Conservation (phyloP, 2,113 vertebrate species). For the Meleagris gallopavo region DNA sequence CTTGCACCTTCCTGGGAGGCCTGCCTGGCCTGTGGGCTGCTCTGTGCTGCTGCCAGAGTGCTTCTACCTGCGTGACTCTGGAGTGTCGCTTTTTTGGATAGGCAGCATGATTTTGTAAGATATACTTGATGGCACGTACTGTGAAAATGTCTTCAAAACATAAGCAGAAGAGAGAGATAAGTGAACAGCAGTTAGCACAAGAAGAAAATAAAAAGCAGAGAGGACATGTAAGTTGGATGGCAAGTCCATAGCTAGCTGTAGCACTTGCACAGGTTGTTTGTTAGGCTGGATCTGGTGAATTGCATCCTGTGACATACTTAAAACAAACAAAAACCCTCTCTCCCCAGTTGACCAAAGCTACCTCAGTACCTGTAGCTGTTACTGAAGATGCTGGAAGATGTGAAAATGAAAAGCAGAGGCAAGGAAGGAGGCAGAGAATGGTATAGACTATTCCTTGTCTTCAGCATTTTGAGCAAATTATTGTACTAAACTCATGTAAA, state of each 20-base stretch:
- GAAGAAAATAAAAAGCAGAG: neutral
- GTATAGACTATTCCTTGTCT: neutral
- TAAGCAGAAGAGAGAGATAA: neutral
- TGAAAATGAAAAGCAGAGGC: neutral
- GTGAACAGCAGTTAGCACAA: neutral
- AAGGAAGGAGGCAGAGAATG: neutral
- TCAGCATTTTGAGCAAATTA: neutral
- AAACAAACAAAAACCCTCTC: neutral
- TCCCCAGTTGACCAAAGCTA: neutral
- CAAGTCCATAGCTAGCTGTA: neutral
- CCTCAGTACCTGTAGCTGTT: neutral
- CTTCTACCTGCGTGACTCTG: neutral
- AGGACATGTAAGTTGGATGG: rapidly evolving
- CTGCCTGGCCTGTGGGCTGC: neutral
- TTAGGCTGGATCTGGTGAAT: neutral
- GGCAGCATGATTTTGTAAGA: neutral
- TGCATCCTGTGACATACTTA: neutral
- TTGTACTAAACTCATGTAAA: neutral
- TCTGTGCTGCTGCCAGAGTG: neutral
- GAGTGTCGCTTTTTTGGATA: rapidly evolving
- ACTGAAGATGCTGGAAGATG: neutral
- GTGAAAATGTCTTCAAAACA: neutral
- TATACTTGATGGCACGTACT: neutral
- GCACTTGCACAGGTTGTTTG: neutral
- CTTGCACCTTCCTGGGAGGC: rapidly evolving